Conservation (phyloP, 2,888 invertebrate species). For the Sarcophaga subvicina region DNA sequence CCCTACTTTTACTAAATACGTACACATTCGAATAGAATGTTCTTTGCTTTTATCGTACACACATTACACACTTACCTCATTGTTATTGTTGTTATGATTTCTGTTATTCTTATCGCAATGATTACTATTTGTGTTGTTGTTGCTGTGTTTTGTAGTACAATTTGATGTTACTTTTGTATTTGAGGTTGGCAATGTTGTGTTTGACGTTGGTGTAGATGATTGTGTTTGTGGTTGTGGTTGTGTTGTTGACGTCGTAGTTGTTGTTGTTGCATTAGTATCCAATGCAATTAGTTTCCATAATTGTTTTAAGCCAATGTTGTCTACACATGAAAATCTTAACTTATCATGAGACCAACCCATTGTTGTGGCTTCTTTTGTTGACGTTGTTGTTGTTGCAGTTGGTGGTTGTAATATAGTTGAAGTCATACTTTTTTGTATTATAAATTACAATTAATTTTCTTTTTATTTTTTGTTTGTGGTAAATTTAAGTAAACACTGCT, state of each 20-base stretch:
- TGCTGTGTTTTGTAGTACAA: no score
- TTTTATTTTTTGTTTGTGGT: slow-evolving; percentile 18
- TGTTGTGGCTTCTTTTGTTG: slow-evolving; percentile 70
- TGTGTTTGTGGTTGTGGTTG: slow-evolving; percentile 4
- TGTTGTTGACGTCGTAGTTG: slow-evolving; percentile 41
- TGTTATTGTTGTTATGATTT: slow-evolving; percentile 72
- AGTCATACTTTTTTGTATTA: slow-evolving; percentile 78
- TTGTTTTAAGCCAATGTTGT: slow-evolving; percentile 81
- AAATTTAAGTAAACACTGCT: slow-evolving; percentile 45
- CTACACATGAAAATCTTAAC: slow-evolving; percentile 80
- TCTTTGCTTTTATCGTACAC: no score
- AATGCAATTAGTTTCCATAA: slow-evolving; percentile 81
- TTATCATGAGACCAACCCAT: slow-evolving; percentile 82
- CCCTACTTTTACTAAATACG: background rate
- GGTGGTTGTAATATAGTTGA: slow-evolving; percentile 79
- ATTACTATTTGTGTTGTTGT: slow-evolving; percentile 29
- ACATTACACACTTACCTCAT: slow-evolving; percentile 73
- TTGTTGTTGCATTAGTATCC: slow-evolving; percentile 71
- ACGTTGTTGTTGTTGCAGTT: slow-evolving; percentile 61
- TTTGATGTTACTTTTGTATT: no score
- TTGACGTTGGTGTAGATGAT: slow-evolving; percentile 15
- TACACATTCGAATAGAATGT: no score
- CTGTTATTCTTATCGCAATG: slow-evolving; percentile 57
- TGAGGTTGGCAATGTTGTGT: no score
- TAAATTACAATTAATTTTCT: background rate